Base-by-base conservation (phyloP, 1,140 invertebrate genomes). In the Drosophila erecta region DNA sequence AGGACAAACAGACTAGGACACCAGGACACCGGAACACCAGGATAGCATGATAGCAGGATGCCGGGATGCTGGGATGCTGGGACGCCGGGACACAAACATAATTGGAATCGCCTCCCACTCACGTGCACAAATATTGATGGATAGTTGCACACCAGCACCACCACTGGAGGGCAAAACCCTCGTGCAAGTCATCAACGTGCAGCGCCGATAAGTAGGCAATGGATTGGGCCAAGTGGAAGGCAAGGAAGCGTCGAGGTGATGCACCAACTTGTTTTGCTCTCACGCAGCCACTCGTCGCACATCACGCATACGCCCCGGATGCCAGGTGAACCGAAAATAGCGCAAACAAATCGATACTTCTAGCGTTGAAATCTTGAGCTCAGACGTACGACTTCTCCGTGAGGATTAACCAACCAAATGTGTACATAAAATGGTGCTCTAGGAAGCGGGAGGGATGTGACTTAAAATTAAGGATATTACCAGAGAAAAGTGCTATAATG, bases 91-190 rank as follows among this genome's bases (percentile, higher is more conserved):
- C 27, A 30, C 27, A 30, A 8, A 15, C 22, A 69, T 66, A 69
- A 69, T 69, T 69, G 61, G 24, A 30, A 30, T 30, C 22, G 11
- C 14, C n/a, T 1, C 17, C 15, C 40, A 4, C 20, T 11, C 24
- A 61, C 33, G 38, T 40, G 43, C 20, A 20, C 43, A 70, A 70
- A 70, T 70, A 70, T 70, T 70, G 64, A 70, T 56, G 64, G 65
- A 49, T 70, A 54, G 50, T 40, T 70, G 35, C 27, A 40, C 22
- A 17, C 37, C 22, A 27, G 38, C 37, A 17, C 11, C 40, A 33
- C 44, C 22, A 38, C 37, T 3, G 43, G 14, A 17, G 30, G 44
- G 22, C 12, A 46, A 50, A 50, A 50, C 49, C 20, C 62, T 64
- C 62, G 41, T 40, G 49, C 22, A 24, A 62, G 43, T 38, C 62